phyloP scores from a whole-genome alignment of 1,140 invertebrate genomes.

The Leptopilina clavipes region DNA sequence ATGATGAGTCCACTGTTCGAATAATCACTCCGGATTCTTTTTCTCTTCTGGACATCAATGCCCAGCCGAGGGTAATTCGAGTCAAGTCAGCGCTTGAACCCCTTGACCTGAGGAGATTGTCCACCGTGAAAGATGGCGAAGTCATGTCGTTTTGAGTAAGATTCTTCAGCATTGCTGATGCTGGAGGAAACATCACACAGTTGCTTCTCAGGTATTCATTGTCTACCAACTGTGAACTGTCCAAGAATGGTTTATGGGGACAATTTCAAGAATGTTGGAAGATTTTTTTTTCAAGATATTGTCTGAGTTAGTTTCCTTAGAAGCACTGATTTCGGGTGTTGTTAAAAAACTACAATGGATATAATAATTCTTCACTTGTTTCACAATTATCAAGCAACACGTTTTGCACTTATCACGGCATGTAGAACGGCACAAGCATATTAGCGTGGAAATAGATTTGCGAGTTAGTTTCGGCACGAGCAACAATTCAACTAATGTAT shows the following conservation, averaged over 20 bases:
- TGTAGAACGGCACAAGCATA: neutral
- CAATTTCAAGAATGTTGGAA: too few species aligned
- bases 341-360: too few species aligned
- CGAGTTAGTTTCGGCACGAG: conserved; percentile 10
- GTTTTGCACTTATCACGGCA: neutral
- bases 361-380: too few species aligned
- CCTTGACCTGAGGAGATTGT: conserved; percentile 75
- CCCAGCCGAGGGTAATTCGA: conserved; percentile 71
- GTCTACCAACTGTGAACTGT: neutral
- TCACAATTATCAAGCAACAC: neutral
- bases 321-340: too few species aligned
- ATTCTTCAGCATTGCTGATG: conserved; percentile 73
- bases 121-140: conserved; percentile 75
- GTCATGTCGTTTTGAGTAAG: conserved; percentile 71
- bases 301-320: too few species aligned
- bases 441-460: conserved; percentile 1
- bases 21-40: conserved; percentile 59
- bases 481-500: conserved; percentile 58
- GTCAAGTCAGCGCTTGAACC: conserved; percentile 64
- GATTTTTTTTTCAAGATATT: too few species aligned
- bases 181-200: conserved; percentile 70
- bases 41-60: conserved; percentile 66
- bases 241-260: too few species aligned
- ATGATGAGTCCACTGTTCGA: conserved; percentile 45
- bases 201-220: too few species aligned